Evolutionary conservation across 2,797 vertebrate species (phyloP), one percentile per base, ranked within the genome.

Genomic region (Prionace glauca): DNA sequence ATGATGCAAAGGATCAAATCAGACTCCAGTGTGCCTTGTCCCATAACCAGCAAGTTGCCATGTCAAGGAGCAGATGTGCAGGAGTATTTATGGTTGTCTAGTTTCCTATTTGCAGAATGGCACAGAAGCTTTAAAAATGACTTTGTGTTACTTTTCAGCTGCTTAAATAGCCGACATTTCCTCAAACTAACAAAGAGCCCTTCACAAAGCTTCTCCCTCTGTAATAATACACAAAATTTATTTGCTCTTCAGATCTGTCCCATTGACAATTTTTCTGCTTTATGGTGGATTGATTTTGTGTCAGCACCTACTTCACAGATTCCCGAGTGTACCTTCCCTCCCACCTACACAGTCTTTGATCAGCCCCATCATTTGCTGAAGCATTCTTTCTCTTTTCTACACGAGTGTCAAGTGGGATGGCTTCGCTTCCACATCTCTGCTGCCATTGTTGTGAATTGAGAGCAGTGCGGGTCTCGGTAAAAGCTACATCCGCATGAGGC

Each of bases 221-320:
- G 41, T 77, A 77, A n/a, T 9, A 74, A 94, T 74, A 32, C 69
- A 16, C 8, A 41, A 32, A 18, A 74, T 94, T 45, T 56, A 95
- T 95, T 50, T 72, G 67, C 41, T 95, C 93, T 95, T 95, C 67
- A 94, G 67, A 74, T 56, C 67, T 50, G 41, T 69, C 29, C 26
- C 29, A 60, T 50, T 26, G 93, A 50, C 41, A 77, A 77, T 95
- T 32, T 50, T 16, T 92, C 50, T 77, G 36, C 71, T 74, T 77
- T 77, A 95, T 60, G 71, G 69, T 95, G 71, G 29, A 77, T 95
- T 95, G 93, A 56, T 56, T 72, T 94, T 74, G 56, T 95, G 93
- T 95, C 45, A 77, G 45, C 71, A 74, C 93, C 45, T 95, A 29
- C 93, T 32, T 95, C 65, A 72, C 69, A 95, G 24, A 56, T n/a